Conservation (phyloP, 1,140 invertebrate species). For the Drosophila ironensis region DNA sequence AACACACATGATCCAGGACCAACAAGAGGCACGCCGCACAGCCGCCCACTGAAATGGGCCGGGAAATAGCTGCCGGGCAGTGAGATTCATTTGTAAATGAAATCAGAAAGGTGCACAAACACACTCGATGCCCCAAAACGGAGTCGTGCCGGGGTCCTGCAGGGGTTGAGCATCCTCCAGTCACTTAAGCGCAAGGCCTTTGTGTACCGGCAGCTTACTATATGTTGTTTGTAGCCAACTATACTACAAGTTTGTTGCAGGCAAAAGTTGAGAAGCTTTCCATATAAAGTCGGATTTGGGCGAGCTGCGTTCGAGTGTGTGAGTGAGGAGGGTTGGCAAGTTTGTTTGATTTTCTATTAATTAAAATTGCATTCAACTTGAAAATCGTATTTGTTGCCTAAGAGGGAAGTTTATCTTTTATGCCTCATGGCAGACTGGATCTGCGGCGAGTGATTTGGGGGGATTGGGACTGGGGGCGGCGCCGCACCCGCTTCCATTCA, state of each 20-base stretch:
- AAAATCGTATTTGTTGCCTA: constrained; percentile 73
- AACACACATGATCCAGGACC: constrained; percentile 14
- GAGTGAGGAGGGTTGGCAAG: constrained; percentile 24
- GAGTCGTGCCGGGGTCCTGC: neutral
- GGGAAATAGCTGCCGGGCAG: constrained; percentile 20
- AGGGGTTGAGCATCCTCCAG: constrained; percentile 25
- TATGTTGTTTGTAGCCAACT: constrained; percentile 44
- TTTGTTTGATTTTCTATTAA: constrained; percentile 81
- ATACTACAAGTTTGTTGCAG: constrained; percentile 51
- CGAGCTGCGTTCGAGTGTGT: constrained; percentile 7
- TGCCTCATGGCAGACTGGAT: neutral
- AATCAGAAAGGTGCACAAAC: constrained; percentile 68
- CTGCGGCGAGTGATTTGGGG: neutral
- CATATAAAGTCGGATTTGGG: constrained; percentile 15
- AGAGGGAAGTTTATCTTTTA: constrained; percentile 44
- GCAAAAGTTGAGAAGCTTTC: constrained; percentile 15
- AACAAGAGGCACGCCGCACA: constrained; percentile 3
- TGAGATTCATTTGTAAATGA: constrained; percentile 71
- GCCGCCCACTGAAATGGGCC: constrained; percentile 18
- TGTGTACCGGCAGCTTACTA: constrained; percentile 43
- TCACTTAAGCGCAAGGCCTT: constrained; percentile 44
- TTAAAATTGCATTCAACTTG: constrained; percentile 81
- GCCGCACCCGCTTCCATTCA: constrained; percentile 33
- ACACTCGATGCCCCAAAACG: constrained; percentile 14
- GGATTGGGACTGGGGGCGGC: neutral